Base-by-base conservation (phyloP, 2,797 vertebrate genomes). In the Phoeniculus purpureus region DNA sequence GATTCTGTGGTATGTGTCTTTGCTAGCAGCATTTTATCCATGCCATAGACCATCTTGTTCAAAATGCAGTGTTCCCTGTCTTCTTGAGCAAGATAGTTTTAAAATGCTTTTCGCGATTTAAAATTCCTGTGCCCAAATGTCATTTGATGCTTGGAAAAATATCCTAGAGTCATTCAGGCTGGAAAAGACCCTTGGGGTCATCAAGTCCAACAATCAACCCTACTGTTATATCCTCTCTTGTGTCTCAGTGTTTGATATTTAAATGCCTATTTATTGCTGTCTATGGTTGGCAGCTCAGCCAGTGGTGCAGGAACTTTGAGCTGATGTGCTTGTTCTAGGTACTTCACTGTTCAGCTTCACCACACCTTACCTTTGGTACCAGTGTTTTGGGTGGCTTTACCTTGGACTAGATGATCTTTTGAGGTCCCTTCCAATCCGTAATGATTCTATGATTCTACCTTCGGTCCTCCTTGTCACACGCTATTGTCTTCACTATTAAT, bases 191-290 rank as follows among this genome's bases (percentile, higher is more conserved):
- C n/a, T n/a, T n/a, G n/a, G n/a, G n/a, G n/a, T n/a, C n/a, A n/a
- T n/a, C n/a, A n/a, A n/a, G n/a, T n/a, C n/a, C n/a, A n/a, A n/a
- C n/a, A n/a, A n/a, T n/a, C n/a, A n/a, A n/a, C n/a, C n/a, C n/a
- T n/a, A n/a, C n/a, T n/a, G n/a, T 60, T 0, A 0, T 54, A 37
- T 77, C 3, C 21, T 47, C 11, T 68, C 10, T 27, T 59, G 1
- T 40, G 4, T 61, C 21, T 56, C 51, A 18, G 0, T 50, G 16
- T 74, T 81, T 77, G 70, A 22, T 81, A 27, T 20, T 70, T 70
- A 59, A 77, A 19, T 55, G 10, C 2, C 1, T 9, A 4, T 51
- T 34, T 83, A 54, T 20, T 59, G 12, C 15, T 55, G 12, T 9
- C 5, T 31, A 5, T 25, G 25, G 26, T 45, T 75, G 51, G 22